These are phyloP conservation scores for Reticulitermes lucifugus DNA, from an alignment of 2,888 invertebrate genomes.

Conservation along the genomic window DNA sequence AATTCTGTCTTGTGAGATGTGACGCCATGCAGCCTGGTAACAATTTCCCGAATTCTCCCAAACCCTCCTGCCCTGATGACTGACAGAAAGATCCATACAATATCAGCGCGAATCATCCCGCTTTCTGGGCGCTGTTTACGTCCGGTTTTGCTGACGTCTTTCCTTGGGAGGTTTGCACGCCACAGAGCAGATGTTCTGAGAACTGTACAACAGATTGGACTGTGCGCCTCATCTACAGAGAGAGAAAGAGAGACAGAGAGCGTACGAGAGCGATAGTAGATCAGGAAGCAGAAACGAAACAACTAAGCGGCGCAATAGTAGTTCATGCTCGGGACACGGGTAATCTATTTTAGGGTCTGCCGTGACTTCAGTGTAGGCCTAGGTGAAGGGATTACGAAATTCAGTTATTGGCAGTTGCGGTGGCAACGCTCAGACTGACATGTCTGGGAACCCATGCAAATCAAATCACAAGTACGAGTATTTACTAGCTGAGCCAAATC, in stretches of 20 bases:
- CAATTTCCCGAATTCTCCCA: too few species aligned
- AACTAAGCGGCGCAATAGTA: neutral
- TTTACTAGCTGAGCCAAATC: too few species aligned
- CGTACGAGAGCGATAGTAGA: neutral
- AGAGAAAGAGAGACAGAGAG: too few species aligned
- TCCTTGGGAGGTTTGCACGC: neutral
- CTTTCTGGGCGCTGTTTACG: neutral
- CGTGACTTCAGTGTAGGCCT: neutral
- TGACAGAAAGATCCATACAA: neutral
- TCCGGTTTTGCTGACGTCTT: constrained; percentile 11
- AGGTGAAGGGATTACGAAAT: neutral
- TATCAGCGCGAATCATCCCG: neutral
- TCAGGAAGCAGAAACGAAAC: neutral
- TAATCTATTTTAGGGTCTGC: neutral
- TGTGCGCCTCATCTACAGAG: neutral
- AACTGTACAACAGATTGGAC: neutral
- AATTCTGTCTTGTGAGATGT: too few species aligned
- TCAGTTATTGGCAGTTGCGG: neutral
- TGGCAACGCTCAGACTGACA: too few species aligned
- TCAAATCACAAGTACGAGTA: too few species aligned
- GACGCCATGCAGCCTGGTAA: too few species aligned
- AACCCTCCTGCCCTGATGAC: too few species aligned
- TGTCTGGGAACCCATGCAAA: too few species aligned
- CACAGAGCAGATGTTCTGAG: neutral
- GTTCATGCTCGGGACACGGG: neutral